Conservation (phyloP, 2,113 vertebrate species). For the Limnothrissa miodon region DNA sequence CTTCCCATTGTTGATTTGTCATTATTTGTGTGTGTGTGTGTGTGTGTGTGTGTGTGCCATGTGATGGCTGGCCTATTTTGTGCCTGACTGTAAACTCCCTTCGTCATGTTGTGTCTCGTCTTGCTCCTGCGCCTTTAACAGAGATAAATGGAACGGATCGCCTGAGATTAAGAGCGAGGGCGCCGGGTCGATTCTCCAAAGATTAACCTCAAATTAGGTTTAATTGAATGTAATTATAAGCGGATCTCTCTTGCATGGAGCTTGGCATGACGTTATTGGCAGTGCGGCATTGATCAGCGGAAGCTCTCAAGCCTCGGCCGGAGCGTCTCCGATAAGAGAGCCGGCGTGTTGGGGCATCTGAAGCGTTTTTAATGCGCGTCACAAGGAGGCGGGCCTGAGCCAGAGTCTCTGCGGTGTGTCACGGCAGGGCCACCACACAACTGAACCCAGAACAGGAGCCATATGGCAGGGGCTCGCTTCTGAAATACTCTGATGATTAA, state of each 20-base stretch:
- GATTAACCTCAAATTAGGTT: conserved; percentile 5
- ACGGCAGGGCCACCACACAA: neutral
- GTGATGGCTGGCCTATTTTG: conserved; percentile 35
- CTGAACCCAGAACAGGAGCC: neutral
- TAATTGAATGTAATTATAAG: conserved; percentile 29
- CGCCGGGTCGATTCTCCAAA: neutral
- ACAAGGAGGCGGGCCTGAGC: neutral
- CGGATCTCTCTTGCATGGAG: conserved; percentile 19
- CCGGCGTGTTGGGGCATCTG: too few relatives aligned
- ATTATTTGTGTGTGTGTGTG: conserved; percentile 12
- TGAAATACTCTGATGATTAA: neutral
- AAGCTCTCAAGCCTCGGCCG: neutral
- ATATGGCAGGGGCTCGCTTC: neutral
- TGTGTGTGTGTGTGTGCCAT: neutral
- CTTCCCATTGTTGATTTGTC: neutral
- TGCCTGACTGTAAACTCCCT: conserved; percentile 54
- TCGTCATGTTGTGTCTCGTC: neutral
- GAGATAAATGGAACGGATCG: conserved; percentile 17
- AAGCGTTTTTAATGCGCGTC: neutral
- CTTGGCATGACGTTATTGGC: neutral
- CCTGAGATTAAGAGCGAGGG: neutral
- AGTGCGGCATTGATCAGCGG: neutral
- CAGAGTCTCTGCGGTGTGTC: neutral
- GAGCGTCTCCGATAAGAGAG: neutral
- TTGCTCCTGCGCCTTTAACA: neutral